These are phyloP conservation scores for Homarus americanus DNA, from an alignment of 1,140 invertebrate species.

Conservation along the genomic window DNA sequence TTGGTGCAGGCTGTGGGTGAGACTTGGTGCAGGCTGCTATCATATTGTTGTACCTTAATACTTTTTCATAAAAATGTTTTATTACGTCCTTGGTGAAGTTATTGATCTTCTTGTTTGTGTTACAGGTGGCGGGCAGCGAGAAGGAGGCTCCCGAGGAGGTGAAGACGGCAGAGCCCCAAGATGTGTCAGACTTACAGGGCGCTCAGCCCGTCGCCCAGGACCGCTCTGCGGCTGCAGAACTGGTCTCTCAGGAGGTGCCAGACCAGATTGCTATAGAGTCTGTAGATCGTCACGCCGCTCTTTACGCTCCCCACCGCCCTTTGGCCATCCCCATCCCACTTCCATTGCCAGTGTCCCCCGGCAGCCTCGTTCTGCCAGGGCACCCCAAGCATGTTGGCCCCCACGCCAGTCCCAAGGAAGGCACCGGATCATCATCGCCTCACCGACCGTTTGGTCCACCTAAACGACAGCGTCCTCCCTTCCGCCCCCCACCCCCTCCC, in stretches of 20 bases:
- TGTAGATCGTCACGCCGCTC: conserved; percentile 27
- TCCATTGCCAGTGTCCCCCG: conserved; percentile 65
- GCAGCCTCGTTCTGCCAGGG: conserved; percentile 61
- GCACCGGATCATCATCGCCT: background rate
- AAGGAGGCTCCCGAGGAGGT: background rate
- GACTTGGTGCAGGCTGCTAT: no score
- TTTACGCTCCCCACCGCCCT: conserved; percentile 11
- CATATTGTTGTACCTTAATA: no score
- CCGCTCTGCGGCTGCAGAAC: conserved; percentile 30
- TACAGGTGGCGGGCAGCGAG: conserved; percentile 60
- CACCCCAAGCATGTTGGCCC: conserved; percentile 3
- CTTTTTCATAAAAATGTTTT: no score
- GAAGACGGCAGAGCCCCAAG: background rate
- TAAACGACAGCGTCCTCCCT: background rate
- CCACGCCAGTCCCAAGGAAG: conserved; percentile 41
- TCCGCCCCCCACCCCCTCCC: background rate
- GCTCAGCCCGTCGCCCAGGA: conserved; percentile 43
- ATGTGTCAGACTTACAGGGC: background rate
- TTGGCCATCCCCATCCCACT: conserved; percentile 66
- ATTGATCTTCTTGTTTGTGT: no score
- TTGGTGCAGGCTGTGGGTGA: no score
- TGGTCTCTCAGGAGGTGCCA: conserved; percentile 23
- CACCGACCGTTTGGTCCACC: conserved; percentile 31
- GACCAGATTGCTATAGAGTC: conserved; percentile 73
- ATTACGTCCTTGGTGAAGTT: no score